Percentiles rank a stretch among this genome's conserved stretches.
Evolutionary conservation across 2,888 invertebrate species (phyloP).

Genomic region (Pyralis farinalis): DNA sequence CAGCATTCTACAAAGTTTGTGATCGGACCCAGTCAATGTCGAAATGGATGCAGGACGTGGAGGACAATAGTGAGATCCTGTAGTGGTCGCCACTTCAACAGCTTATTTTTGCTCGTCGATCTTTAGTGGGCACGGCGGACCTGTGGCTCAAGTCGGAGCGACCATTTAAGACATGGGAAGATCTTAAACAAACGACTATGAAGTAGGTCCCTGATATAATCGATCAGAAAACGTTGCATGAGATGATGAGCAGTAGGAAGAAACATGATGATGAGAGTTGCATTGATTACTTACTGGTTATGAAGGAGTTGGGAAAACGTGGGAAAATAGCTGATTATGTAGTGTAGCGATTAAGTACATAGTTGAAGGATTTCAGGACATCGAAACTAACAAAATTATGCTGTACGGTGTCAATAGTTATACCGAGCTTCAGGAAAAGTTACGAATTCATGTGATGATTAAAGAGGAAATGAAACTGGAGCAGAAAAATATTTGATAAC

Average conservation of each 20-base stretch:
- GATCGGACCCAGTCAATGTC: too few species aligned
- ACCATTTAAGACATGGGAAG: background rate
- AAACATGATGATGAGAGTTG: constrained; percentile 9
- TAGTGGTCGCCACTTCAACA: constrained; percentile 13
- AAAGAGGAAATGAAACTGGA: constrained; percentile 10
- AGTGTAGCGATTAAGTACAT: constrained; percentile 25
- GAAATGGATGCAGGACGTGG: constrained; percentile 9
- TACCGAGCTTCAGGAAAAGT: constrained; percentile 19
- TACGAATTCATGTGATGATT: constrained; percentile 18
- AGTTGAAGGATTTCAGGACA: constrained; percentile 21
- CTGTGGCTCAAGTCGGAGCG: constrained; percentile 1
- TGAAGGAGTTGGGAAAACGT: constrained; percentile 22
- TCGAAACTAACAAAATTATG: constrained; percentile 20
- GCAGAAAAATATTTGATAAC: too few species aligned
- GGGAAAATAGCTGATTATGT: constrained; percentile 25
- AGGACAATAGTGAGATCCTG: constrained; percentile 16
- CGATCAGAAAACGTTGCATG: constrained; percentile 4
- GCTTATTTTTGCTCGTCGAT: constrained; percentile 11
- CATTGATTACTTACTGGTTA: constrained; percentile 19
- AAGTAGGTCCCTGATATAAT: constrained; percentile 3
- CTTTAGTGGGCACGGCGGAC: constrained; percentile 8
- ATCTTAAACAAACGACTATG: background rate
- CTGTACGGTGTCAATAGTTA: constrained; percentile 23
- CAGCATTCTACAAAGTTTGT: too few species aligned
- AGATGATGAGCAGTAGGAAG: constrained; percentile 5